These are phyloP conservation scores for Haliclona indistincta DNA, from an alignment of 37 sponge, comb jelly and placozoan species.

Conservation along the genomic window DNA sequence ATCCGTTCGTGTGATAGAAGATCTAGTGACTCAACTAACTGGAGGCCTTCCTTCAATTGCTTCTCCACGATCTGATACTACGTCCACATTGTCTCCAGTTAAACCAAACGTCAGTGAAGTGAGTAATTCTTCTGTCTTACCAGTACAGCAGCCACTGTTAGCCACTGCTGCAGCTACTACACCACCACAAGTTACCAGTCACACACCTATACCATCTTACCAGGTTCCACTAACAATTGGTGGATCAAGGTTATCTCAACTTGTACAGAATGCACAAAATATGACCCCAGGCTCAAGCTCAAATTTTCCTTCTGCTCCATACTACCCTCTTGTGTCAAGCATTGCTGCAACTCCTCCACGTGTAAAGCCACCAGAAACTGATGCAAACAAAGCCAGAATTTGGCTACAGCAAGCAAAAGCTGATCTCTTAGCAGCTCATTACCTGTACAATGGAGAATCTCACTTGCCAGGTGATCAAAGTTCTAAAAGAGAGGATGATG, in stretches of 20 bases:
- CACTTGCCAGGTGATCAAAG: not conserved
- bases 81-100: not conserved
- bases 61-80: not conserved
- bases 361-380: not conserved
- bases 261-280: no score
- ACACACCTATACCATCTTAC: not conserved
- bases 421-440: conserved; percentile 37
- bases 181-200: not conserved
- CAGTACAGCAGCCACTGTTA: no score
- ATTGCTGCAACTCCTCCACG: not conserved
- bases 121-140: no score
- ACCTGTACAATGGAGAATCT: conserved; percentile 5
- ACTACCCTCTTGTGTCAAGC: not conserved
- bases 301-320: no score
- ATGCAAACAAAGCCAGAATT: conserved; percentile 1
- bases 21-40: not conserved
- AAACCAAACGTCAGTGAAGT: not conserved
- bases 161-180: no score
- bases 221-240: not conserved
- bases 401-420: conserved; percentile 60
- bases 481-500: not conserved
- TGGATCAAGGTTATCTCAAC: no score
- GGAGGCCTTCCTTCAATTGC: no score
- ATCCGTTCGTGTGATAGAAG: not conserved
- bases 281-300: not conserved